Base-by-base conservation (phyloP, 2,113 vertebrate species). In the Sphyrna mokarran region DNA sequence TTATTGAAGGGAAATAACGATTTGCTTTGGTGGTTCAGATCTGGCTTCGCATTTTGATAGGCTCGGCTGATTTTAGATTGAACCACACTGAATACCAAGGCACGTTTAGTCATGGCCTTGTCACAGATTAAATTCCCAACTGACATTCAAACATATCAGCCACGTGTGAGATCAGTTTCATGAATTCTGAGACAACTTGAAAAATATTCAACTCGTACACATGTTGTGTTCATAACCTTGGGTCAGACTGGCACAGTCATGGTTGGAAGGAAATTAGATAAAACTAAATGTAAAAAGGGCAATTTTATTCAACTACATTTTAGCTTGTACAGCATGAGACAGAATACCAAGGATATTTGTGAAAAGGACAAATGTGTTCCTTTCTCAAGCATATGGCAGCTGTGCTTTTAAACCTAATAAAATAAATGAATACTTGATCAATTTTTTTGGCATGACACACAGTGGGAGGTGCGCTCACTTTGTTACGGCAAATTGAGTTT, bases 341-440 rank as follows among this genome's bases (percentile, higher is more conserved):
- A 40, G 37, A 69, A 94, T 70, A 48, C 66, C 91, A 40, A 61
- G 63, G n/a, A 69, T 94, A 63, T 69, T 23, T 69, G 37, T 69
- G 33, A 72, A 95, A 72, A 72, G 68, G n/a, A 72, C 63, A 29
- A 95, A 29, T 66, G 89, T 33, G 40, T 48, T 70, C 93, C 66
- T 43, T 43, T 29, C 8, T 40, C 63, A 69, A 33, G 68, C 69
- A 70, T 69, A 95, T 5, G 23, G 29, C 69, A 48, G 40, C 69
- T 48, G 43, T 29, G 94, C 48, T 76, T 95, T 95, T 95, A 72
- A 76, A 48, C 94, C 69, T 70, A 95, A 70, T 95, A 95, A 95
- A 95, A 72, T 72, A 95, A 95, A 54, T 72, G 68, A 48, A 95
- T 72, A 43, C 94, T 70, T 95, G 94, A 95, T 95, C 94, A 43